These are phyloP conservation scores for Lonchura striata DNA, from an alignment of 2,113 vertebrate genomes.

Conservation along the genomic window DNA sequence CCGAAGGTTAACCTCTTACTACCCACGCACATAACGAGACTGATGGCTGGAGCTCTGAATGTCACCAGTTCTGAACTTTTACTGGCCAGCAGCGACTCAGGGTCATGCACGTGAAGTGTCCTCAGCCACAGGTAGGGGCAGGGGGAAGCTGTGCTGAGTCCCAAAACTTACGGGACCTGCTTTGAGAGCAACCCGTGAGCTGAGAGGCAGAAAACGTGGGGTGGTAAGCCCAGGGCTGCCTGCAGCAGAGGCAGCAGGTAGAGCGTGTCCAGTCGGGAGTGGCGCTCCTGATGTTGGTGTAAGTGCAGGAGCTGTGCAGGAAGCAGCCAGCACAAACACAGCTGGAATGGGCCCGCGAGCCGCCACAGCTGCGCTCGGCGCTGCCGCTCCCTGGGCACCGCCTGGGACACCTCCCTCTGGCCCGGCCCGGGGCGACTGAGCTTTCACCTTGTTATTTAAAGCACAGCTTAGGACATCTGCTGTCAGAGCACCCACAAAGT, in stretches of 20 bases:
- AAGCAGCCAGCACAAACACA: slow-evolving; percentile 52
- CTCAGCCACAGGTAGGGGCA: background rate
- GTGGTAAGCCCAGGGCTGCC: background rate
- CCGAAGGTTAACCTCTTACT: background rate
- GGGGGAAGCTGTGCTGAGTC: background rate
- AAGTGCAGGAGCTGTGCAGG: slow-evolving; percentile 28
- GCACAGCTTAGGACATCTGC: slow-evolving; percentile 7
- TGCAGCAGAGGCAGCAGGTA: background rate
- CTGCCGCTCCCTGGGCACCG: slow-evolving; percentile 21
- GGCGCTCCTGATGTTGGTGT: background rate
- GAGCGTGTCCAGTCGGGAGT: background rate
- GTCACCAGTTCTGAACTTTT: background rate
- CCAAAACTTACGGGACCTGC: fast-evolving
- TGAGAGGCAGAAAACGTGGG: fast-evolving
- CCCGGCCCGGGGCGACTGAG: background rate
- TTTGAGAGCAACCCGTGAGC: background rate
- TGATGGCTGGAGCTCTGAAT: background rate
- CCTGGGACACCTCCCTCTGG: background rate
- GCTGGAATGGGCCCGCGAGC: background rate
- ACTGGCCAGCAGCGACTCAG: background rate
- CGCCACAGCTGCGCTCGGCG: background rate
- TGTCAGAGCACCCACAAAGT: slow-evolving; percentile 3
- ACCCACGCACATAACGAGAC: background rate
- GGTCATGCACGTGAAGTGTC: fast-evolving
- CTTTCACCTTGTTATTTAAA: slow-evolving; percentile 14